phyloP scores from a whole-genome alignment of 2,113 vertebrate species.

The Mobula hypostoma region DNA sequence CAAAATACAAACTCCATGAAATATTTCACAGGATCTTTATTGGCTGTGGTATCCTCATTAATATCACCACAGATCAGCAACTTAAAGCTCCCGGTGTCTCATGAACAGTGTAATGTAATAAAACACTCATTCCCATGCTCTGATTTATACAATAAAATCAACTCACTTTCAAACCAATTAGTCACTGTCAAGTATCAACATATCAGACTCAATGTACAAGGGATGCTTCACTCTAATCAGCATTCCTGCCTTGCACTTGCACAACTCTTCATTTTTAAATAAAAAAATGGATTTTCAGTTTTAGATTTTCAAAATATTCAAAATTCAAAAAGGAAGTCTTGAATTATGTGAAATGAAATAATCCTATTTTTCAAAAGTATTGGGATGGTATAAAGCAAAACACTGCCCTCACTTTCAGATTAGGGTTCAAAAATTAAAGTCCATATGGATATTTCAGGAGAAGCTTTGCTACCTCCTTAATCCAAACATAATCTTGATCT shows the following conservation, averaged over 20 bases:
- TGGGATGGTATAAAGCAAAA: not conserved
- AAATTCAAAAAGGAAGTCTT: slow-evolving; percentile 32
- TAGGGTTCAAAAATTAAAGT: slow-evolving; percentile 11
- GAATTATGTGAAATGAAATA: slow-evolving; percentile 17
- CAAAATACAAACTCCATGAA: not conserved
- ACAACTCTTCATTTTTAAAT: slow-evolving; percentile 27
- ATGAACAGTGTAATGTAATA: slow-evolving; percentile 35
- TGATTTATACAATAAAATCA: slow-evolving; percentile 36
- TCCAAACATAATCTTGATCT: not conserved
- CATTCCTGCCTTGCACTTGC: not conserved
- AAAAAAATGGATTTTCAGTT: slow-evolving; percentile 15
- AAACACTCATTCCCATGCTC: slow-evolving; percentile 29
- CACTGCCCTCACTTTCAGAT: not conserved
- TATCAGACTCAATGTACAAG: slow-evolving; percentile 5
- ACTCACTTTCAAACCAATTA: slow-evolving; percentile 24
- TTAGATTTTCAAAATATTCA: slow-evolving; percentile 22
- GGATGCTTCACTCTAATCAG: not conserved
- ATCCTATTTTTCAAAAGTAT: not conserved
- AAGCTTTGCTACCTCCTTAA: not conserved
- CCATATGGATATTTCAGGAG: not conserved
- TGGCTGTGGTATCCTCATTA: slow-evolving; percentile 5
- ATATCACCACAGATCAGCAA: slow-evolving; percentile 32
- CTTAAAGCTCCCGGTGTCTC: slow-evolving; percentile 31
- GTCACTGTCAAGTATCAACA: not conserved
- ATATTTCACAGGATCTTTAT: slow-evolving; percentile 36